Percentiles rank a stretch among this genome's conserved stretches.
These are phyloP conservation scores for Rhyzopertha dominica DNA, from an alignment of 1,140 invertebrate species.

Conservation along the genomic window DNA sequence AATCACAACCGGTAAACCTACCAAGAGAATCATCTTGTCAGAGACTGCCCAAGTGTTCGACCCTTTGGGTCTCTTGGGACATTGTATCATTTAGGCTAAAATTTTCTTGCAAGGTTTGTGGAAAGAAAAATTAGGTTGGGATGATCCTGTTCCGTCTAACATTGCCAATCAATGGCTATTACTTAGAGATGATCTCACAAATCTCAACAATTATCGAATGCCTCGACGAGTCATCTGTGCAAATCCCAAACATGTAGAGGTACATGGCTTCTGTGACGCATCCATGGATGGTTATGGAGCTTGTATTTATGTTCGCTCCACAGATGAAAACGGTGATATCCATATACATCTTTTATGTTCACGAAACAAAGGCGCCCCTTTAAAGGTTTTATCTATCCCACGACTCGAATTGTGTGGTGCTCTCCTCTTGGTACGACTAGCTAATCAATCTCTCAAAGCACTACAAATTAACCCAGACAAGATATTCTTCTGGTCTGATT, in stretches of 20 bases:
- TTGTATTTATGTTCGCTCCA: constrained; percentile 32
- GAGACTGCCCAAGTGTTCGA: too few species aligned
- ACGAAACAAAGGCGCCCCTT: constrained; percentile 43
- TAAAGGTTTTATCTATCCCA: constrained; percentile 40
- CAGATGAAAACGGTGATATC: neutral
- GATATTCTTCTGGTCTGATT: constrained; percentile 42
- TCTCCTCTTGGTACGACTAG: constrained; percentile 17
- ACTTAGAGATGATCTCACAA: too few species aligned
- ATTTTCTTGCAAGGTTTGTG: too few species aligned
- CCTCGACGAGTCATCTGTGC: too few species aligned
- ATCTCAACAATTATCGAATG: too few species aligned
- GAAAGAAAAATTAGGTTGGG: too few species aligned
- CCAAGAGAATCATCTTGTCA: too few species aligned
- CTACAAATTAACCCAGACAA: neutral
- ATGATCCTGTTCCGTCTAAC: too few species aligned
- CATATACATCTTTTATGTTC: constrained; percentile 21
- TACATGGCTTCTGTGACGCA: constrained; percentile 39
- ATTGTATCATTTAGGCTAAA: too few species aligned
- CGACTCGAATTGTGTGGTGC: constrained; percentile 30
- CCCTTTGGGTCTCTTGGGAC: too few species aligned
- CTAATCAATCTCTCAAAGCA: constrained; percentile 12
- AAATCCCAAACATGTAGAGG: constrained; percentile 15
- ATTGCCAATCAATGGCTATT: too few species aligned
- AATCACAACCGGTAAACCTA: too few species aligned
- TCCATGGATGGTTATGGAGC: constrained; percentile 37